These are phyloP conservation scores for Platypus cylindrus DNA, from an alignment of 2,888 invertebrate genomes.

Conservation along the genomic window DNA sequence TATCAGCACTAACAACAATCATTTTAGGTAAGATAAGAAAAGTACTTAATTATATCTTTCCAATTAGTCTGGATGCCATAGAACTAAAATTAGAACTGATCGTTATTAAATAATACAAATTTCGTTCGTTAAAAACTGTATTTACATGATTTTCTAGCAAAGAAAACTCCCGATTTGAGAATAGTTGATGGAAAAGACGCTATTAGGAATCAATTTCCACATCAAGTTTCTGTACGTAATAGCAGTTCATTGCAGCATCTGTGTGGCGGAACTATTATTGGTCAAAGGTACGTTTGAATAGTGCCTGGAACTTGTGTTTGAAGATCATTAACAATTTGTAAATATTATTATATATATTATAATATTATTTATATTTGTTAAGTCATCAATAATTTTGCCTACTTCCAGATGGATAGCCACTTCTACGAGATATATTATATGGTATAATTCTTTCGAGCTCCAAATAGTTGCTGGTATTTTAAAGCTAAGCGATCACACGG, in stretches of 20 bases:
- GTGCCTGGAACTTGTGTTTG: neutral
- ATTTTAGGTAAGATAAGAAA: too few species aligned
- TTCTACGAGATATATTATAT: slow-evolving; percentile 4
- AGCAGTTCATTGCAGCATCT: slow-evolving; percentile 19
- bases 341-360: too few species aligned
- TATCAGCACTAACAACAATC: too few species aligned
- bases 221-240: slow-evolving; percentile 34
- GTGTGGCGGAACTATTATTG: slow-evolving; percentile 35
- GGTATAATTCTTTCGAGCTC: slow-evolving; percentile 3
- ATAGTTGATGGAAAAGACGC: slow-evolving; percentile 39
- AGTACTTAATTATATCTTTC: too few species aligned
- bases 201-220: slow-evolving; percentile 36
- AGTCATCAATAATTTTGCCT: neutral
- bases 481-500: slow-evolving; percentile 13
- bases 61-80: too few species aligned
- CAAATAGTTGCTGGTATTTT: slow-evolving; percentile 22
- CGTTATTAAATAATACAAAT: too few species aligned
- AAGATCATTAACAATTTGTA: neutral
- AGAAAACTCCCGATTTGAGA: slow-evolving; percentile 1
- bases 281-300: slow-evolving; percentile 1
- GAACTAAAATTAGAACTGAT: too few species aligned
- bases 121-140: too few species aligned
- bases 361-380: too few species aligned
- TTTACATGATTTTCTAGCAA: too few species aligned
- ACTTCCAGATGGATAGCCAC: slow-evolving; percentile 4